Conservation (phyloP, 1,140 invertebrate species). For the Dysdera silvatica region DNA sequence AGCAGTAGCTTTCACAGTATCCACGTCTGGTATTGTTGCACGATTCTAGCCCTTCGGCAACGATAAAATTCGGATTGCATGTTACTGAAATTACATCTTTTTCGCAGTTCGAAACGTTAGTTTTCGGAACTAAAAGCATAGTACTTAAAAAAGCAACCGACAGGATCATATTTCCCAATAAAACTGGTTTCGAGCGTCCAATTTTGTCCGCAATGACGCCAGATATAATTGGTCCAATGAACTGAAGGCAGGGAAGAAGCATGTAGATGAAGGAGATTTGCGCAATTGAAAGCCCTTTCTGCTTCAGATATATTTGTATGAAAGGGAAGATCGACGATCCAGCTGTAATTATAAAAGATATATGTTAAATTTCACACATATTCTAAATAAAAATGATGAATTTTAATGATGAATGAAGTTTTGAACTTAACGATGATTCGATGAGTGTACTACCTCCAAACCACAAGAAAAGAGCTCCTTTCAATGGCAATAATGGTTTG, state of each 20-base stretch:
- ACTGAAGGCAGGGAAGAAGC: slow-evolving; percentile 3
- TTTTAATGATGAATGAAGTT: neutral
- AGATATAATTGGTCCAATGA: neutral
- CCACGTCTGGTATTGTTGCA: neutral
- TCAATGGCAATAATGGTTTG: slow-evolving; percentile 14
- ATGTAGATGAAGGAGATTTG: slow-evolving; percentile 12
- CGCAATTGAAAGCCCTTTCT: neutral
- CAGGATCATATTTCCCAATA: neutral
- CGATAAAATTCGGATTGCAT: slow-evolving; percentile 6
- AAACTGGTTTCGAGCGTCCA: slow-evolving; percentile 13
- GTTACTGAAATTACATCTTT: slow-evolving; percentile 5
- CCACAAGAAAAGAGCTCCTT: slow-evolving; percentile 10
- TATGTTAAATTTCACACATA: neutral
- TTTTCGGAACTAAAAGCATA: slow-evolving; percentile 1
- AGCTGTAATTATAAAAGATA: neutral
- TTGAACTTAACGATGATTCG: neutral
- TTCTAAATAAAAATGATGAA: neutral
- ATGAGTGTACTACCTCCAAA: slow-evolving; percentile 11
- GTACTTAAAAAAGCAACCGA: neutral
- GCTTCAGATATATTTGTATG: slow-evolving; percentile 13
- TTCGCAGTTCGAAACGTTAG: neutral
- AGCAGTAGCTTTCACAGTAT: slow-evolving; percentile 4
- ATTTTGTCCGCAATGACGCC: slow-evolving; percentile 17
- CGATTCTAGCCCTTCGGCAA: slow-evolving; percentile 5
- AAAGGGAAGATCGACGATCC: slow-evolving; percentile 9